These are phyloP conservation scores for Psammodynastes pulverulentus DNA, from an alignment of 2,113 vertebrate genomes.

Conservation along the genomic window DNA sequence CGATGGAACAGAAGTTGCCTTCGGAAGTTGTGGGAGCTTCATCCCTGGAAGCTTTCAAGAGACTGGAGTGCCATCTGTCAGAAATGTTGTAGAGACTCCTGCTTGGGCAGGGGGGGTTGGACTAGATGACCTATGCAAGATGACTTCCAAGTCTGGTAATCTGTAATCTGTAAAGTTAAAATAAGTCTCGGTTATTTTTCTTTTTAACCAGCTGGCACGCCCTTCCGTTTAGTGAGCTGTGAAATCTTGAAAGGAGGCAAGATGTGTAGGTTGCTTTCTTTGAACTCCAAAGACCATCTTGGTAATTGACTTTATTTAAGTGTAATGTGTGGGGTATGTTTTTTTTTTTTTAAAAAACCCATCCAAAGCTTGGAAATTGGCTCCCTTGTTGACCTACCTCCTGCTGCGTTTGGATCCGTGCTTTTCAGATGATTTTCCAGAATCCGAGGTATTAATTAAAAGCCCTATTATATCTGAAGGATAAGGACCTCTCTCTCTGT, in stretches of 20 bases:
- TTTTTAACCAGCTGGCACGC: neutral
- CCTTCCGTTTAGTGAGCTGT: neutral
- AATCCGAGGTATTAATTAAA: slow-evolving; percentile 67
- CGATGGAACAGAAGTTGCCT: too few species aligned
- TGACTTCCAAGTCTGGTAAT: too few species aligned
- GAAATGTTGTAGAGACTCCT: too few species aligned
- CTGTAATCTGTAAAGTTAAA: neutral
- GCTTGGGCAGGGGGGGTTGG: too few species aligned
- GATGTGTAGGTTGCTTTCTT: slow-evolving; percentile 6
- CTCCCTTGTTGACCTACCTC: slow-evolving; percentile 24
- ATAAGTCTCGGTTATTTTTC: neutral
- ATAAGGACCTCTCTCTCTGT: slow-evolving; percentile 44
- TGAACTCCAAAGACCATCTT: slow-evolving; percentile 28
- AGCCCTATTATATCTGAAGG: slow-evolving; percentile 48
- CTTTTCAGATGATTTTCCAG: slow-evolving; percentile 57
- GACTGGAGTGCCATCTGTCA: too few species aligned
- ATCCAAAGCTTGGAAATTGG: slow-evolving; percentile 53
- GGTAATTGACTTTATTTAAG: slow-evolving; percentile 56
- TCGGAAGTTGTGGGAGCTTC: too few species aligned
- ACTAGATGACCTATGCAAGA: too few species aligned
- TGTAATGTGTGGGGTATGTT: slow-evolving; percentile 38
- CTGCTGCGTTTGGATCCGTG: slow-evolving; percentile 51
- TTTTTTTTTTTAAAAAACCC: slow-evolving; percentile 31
- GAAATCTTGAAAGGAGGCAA: neutral
- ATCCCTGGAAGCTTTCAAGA: too few species aligned